Evolutionary conservation across 1,140 invertebrate genomes (phyloP), one percentile per base, ranked within the genome.

Genomic region (Anoplophora glabripennis): DNA sequence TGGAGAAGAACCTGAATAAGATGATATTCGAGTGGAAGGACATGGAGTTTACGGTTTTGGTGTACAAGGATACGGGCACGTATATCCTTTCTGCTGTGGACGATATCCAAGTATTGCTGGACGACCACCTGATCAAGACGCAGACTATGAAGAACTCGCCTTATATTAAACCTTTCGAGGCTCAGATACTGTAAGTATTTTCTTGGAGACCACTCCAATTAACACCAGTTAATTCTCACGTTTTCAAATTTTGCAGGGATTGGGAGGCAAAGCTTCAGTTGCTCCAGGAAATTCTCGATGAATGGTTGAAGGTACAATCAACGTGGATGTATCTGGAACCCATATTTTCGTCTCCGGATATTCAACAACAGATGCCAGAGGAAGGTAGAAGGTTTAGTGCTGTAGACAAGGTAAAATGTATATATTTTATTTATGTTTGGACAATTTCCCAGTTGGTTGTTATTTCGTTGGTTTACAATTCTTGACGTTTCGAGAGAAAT

Each of bases 251-350:
- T 55, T 59, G 49, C 53, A 89, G 87, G 53, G 82, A 84, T 61
- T 93, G 91, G 91, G 90, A 93, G 77, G 78, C 79, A 0, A 91
- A 88, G 67, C 72, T 94, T 1, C 80, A 88, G 57, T 70, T 90
- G 1, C 74, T 93, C 1, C 89, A 93, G 83, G 94, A 96, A 72
- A 95, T 98, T 65, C 78, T 99, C 63, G 95, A 98, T 75, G 91
- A 96, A 71, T 98, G 95, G 94, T 74, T 98, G 5, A 93, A 93
- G 72, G 95, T 99, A 12, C 95, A 99, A 78, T 84, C 88, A 1
- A 96, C 93, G 1, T 99, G 96, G 95, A 89, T 97, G 80, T 98
- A 98, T 76, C 79, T 99, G 63, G 96, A 99, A 73, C 96, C 96
- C 1, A 97, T 99, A 65, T 98, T 99, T 76, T 92, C 92, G 3